Evolutionary conservation across 23 tunicate species (phyloP).

Genomic region (Aplidium turbinatum): DNA sequence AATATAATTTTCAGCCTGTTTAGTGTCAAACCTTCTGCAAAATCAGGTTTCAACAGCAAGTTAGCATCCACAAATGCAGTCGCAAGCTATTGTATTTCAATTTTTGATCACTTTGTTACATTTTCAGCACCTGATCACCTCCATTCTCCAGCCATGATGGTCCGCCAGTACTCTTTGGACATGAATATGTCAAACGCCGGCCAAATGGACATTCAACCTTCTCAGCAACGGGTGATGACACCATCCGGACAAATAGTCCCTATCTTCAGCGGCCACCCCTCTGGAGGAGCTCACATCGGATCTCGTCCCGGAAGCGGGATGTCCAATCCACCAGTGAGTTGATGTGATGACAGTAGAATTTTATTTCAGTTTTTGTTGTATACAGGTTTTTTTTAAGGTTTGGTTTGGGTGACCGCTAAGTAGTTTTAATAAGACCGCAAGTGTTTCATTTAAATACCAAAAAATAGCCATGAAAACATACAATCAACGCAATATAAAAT

Average conservation of each 20-base stretch:
- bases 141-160: slow-evolving; percentile 6
- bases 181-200: neutral
- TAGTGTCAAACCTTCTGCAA: too few relatives aligned
- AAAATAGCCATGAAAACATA: too few relatives aligned
- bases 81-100: neutral
- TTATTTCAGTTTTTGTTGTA: too few relatives aligned
- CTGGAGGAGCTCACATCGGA: slow-evolving; percentile 10
- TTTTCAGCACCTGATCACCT: neutral
- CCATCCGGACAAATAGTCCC: slow-evolving; percentile 26
- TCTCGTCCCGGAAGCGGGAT: slow-evolving; percentile 19
- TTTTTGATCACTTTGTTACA: neutral
- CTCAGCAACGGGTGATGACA: slow-evolving; percentile 16
- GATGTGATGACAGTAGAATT: too few relatives aligned
- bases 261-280: slow-evolving; percentile 4
- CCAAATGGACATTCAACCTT: slow-evolving; percentile 16
- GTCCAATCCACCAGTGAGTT: slow-evolving; percentile 18
- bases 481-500: too few relatives aligned
- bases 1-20: too few relatives aligned
- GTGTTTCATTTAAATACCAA: too few relatives aligned
- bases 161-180: slow-evolving; percentile 26
- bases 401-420: too few relatives aligned
- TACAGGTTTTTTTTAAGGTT: too few relatives aligned
- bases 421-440: too few relatives aligned
- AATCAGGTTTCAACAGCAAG: too few relatives aligned
- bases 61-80: too few relatives aligned